Base-by-base conservation (phyloP, 1,140 invertebrate genomes). In the Steinernema feltiae region DNA sequence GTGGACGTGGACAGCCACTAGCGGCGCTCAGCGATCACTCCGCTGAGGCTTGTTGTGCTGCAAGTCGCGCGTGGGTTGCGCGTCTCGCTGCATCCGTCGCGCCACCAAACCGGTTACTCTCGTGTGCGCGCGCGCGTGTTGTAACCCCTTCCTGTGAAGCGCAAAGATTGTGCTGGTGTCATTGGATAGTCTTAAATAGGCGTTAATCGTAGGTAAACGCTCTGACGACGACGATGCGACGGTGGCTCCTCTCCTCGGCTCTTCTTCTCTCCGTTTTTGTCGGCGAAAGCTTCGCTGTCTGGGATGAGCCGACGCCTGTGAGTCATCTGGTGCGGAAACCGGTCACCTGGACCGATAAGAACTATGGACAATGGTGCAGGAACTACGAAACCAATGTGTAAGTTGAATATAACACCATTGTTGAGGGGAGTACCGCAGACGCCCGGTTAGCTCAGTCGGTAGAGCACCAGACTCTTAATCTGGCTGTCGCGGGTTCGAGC, bases 281-380 rank as follows among this genome's bases (percentile, higher is more conserved):
- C 24, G 3, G 15, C 24, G 15, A 7, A 27, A 46, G n/a, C n/a
- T n/a, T n/a, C n/a, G n/a, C n/a, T n/a, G 53, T 63, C 24, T 63
- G 53, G 53, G 53, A 63, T 27, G 53, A 63, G 24, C 53, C 53
- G 12, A 63, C 53, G 53, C 53, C 53, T 7, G 53, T 63, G 15
- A 63, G 53, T 21, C 53, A 63, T 27, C 24, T 63, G 53, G 24
- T 21, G 12, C 7, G 53, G 53, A 15, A 63, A 27, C 53, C 53
- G 15, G 53, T 63, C 24, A 63, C 53, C 15, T 63, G 53, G 53
- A 63, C 12, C 15, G 53, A 63, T 27, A 63, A 63, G 53, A 12
- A 63, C 24, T 63, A 63, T 27, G 53, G 53, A 21, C 53, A 63
- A 21, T 63, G 53, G 53, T 63, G 53, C 53, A 63, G 53, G 24